Evolutionary conservation across 2,888 invertebrate genomes (phyloP).

Genomic region (Eilema griseolum): DNA sequence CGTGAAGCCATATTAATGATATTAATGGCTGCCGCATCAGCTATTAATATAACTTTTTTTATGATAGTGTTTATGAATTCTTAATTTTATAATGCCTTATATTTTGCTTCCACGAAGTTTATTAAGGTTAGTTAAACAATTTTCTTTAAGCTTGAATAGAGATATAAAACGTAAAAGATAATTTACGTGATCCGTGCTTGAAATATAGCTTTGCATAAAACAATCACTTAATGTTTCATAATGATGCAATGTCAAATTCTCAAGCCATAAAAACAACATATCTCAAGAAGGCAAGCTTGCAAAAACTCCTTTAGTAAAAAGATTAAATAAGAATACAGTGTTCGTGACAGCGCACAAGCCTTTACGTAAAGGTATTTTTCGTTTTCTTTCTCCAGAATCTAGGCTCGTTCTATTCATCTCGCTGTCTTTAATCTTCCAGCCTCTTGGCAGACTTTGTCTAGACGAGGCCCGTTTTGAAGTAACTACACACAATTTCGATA

Average conservation of each 20-base stretch:
- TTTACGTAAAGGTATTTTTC: slow-evolving; percentile 80
- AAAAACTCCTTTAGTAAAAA: slow-evolving; percentile 72
- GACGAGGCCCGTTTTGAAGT: slow-evolving; percentile 61
- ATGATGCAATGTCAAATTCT: slow-evolving; percentile 24
- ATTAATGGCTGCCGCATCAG: slow-evolving; percentile 81
- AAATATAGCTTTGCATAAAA: slow-evolving; percentile 18
- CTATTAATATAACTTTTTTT: slow-evolving; percentile 71
- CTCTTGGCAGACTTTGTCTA: slow-evolving; percentile 77
- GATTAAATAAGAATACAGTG: slow-evolving; percentile 82
- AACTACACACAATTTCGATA: slow-evolving; percentile 69
- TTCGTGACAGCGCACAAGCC: slow-evolving; percentile 82
- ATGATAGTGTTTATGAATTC: slow-evolving; percentile 69
- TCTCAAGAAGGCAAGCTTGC: slow-evolving; percentile 62
- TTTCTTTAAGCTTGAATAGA: slow-evolving; percentile 38
- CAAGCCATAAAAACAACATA: slow-evolving; percentile 44
- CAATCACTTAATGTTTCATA: slow-evolving; percentile 21
- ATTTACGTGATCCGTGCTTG: slow-evolving; percentile 23
- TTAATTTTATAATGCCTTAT: slow-evolving; percentile 66
- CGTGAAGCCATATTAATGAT: slow-evolving; percentile 83
- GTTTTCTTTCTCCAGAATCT: slow-evolving; percentile 75
- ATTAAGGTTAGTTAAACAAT: slow-evolving; percentile 46
- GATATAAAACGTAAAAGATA: slow-evolving; percentile 28
- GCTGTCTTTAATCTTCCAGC: slow-evolving; percentile 81
- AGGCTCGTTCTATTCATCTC: slow-evolving; percentile 79
- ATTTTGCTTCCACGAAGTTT: slow-evolving; percentile 46